Base-by-base conservation (phyloP, 2,888 invertebrate species). In the Copidosoma aretas region DNA sequence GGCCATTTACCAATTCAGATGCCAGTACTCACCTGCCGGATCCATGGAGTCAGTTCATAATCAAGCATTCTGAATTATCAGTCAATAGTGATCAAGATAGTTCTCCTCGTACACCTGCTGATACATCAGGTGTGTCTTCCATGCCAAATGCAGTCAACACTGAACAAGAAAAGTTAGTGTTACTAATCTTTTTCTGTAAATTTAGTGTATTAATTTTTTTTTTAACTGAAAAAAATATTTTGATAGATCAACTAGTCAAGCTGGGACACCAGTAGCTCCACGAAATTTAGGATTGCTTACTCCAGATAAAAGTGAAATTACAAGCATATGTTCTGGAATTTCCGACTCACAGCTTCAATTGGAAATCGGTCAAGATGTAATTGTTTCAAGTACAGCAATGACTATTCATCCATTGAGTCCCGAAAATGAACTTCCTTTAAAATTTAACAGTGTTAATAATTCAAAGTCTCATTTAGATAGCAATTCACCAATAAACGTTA, bases 31-130 rank as follows among this genome's bases (percentile, higher is more conserved):
- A 90, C 80, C 84, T 91, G 80, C 90, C 91, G 14, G 96, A 97
- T 85, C 91, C 92, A 19, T 97, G 97, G 97, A 88, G 89, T 75
- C 90, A 91, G 73, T 94, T 90, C 84, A 87, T 96, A 62, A 88
- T 88, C 66, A 87, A 88, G 67, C 86, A 88, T 74, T 83, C 73
- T 21, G 83, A 82, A 61, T 67, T 76, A 3, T 73, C 75, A 52
- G 80, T 81, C 60, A 81, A 81, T 60, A 85, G 80, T 10, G 87
- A 87, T 67, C 86, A 86, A 72, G 84, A 85, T 24, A 88, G 87
- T 75, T 86, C 86, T 3, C 87, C 88, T 5, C 86, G 87, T 71
- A 88, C 88, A 1, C 88, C 89, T 19, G 87, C 87, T 24, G 89
- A 89, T 74, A 83, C 81, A 19, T 78, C 79, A 21, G 84, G 85